A percentile compares a stretch with the other conserved stretches of the same genome.
These are phyloP conservation scores for Hydractinia symbiolongicarpus DNA, from an alignment of 30 jellyfish, hydroid and myxozoan genomes.

Conservation along the genomic window DNA sequence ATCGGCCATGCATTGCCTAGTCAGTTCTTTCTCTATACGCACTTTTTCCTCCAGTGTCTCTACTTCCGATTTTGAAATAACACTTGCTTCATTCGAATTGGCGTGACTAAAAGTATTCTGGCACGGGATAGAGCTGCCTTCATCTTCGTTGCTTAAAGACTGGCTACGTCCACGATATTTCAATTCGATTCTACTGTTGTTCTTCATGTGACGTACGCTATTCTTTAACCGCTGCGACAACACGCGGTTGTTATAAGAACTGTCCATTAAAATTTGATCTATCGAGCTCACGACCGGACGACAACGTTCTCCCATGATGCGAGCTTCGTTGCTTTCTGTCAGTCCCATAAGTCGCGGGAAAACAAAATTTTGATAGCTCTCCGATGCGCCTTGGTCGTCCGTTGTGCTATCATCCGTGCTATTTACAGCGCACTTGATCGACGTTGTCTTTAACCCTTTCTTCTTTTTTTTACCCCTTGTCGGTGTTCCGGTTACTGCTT, in stretches of 20 bases:
- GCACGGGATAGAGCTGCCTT: not conserved
- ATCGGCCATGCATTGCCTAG: not conserved
- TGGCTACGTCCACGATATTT: slow-evolving; percentile 2
- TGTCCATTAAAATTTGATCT: not conserved
- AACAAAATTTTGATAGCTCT: slow-evolving; percentile 27
- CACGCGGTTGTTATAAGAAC: not conserved
- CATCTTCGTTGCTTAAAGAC: not conserved
- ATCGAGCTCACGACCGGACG: not conserved
- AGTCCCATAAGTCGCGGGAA: slow-evolving; percentile 85
- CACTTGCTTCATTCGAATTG: not conserved
- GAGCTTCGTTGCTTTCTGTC: slow-evolving; percentile 59
- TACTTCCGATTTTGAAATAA: not conserved
- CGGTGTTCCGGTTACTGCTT: too few species aligned
- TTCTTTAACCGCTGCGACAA: slow-evolving; percentile 21
- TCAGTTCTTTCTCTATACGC: not conserved
- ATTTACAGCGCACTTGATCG: not conserved
- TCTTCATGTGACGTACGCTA: slow-evolving; percentile 29
- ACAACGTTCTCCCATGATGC: slow-evolving; percentile 65
- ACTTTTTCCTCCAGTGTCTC: not conserved
- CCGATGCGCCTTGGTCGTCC: slow-evolving; percentile 13
- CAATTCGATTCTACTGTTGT: slow-evolving; percentile 5
- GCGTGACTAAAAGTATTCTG: too few species aligned
- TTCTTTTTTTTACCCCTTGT: too few species aligned
- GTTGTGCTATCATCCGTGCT: slow-evolving; percentile 6
- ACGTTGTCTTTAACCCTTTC: too few species aligned